A percentile compares a stretch with the other conserved stretches of the same genome.
Evolutionary conservation across 2,888 invertebrate genomes (phyloP).

Genomic region (Leptogaster cylindrica): DNA sequence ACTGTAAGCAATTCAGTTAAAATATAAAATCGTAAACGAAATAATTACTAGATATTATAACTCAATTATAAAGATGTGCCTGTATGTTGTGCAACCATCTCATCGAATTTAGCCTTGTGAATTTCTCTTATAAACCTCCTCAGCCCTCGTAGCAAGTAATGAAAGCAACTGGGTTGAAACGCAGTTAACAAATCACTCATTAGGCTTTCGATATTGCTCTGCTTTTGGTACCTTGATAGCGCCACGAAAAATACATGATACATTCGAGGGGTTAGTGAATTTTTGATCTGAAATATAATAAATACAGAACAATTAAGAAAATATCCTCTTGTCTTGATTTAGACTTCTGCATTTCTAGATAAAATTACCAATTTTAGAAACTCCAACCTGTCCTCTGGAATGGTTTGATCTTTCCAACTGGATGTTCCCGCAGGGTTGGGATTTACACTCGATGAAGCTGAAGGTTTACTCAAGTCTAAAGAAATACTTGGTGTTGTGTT

Average conservation of each 20-base stretch:
- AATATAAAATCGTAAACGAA: too few relatives aligned
- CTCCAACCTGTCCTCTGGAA: constrained; percentile 64
- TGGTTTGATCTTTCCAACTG: constrained; percentile 47
- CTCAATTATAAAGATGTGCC: too few relatives aligned
- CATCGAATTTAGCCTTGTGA: constrained; percentile 18
- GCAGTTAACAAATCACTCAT: not conserved
- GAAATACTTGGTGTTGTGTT: not conserved
- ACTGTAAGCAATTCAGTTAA: too few relatives aligned
- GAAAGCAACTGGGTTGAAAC: not conserved
- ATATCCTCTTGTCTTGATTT: not conserved
- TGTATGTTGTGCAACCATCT: too few relatives aligned
- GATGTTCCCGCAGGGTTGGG: not conserved
- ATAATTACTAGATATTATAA: too few relatives aligned
- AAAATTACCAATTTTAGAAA: constrained; percentile 64
- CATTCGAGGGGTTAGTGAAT: not conserved
- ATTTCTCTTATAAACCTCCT: constrained; percentile 11
- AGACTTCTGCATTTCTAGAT: not conserved
- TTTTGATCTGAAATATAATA: constrained; percentile 17
- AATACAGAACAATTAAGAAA: not conserved
- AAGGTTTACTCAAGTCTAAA: not conserved
- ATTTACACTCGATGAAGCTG: constrained; percentile 40
- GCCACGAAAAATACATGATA: constrained; percentile 14
- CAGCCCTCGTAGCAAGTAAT: constrained; percentile 19
- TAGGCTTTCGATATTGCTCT: not conserved
- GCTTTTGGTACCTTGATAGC: not conserved